Conservation (phyloP, 2,113 vertebrate species). For the Passer montanus region DNA sequence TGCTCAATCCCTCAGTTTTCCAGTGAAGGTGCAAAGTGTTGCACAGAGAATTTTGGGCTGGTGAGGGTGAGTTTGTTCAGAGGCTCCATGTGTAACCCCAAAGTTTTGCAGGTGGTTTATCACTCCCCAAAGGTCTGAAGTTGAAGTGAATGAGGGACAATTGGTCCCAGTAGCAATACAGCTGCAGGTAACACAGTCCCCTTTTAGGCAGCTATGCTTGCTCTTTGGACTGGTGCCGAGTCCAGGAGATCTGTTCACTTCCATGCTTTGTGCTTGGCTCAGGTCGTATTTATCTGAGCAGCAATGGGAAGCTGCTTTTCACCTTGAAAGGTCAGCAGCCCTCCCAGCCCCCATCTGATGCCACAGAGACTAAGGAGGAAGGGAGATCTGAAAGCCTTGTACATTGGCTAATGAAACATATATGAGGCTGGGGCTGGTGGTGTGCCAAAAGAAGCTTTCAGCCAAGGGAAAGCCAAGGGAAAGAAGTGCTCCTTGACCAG, state of each 20-base stretch:
- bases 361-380: background rate
- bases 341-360: background rate
- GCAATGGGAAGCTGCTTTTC: background rate
- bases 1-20: background rate
- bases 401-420: background rate
- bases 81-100: fast-evolving
- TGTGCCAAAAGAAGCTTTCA: background rate
- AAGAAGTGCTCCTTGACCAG: background rate
- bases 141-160: background rate
- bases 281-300: background rate
- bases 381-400: background rate
- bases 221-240: background rate
- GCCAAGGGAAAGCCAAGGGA: background rate
- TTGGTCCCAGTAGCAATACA: background rate
- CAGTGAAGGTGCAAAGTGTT: background rate
- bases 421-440: background rate
- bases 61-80: background rate
- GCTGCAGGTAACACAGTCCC: background rate
- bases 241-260: background rate
- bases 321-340: background rate
- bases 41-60: background rate
- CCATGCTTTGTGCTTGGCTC: fast-evolving
- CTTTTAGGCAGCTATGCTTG: background rate
- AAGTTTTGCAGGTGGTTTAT: background rate
- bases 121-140: background rate